phyloP scores from a whole-genome alignment of 1,140 invertebrate species.

The Tetramorium simillimum region DNA sequence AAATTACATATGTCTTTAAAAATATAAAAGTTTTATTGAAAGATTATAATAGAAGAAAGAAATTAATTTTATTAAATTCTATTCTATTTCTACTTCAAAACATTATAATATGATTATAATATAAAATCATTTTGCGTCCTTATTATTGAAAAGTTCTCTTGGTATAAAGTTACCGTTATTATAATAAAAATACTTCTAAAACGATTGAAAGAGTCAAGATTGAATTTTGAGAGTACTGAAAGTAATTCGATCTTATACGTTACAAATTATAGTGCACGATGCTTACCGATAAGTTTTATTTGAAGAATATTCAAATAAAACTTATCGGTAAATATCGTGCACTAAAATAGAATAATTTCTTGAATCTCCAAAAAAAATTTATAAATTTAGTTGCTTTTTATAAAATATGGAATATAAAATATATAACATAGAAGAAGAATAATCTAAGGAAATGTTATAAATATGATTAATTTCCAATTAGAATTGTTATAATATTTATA shows the following conservation, averaged over 20 bases:
- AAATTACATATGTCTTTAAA: neutral
- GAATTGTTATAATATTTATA: no score
- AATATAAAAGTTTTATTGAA: neutral
- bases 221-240: constrained; percentile 4
- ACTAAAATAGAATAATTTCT: neutral
- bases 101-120: neutral
- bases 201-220: constrained; percentile 6
- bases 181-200: no score
- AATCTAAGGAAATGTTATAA: neutral
- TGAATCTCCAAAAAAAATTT: neutral
- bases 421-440: neutral
- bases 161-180: neutral
- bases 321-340: constrained; percentile 15
- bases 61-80: neutral
- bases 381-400: neutral
- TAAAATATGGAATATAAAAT: constrained; percentile 1
- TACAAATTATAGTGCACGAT: no score
- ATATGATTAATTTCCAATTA: no score
- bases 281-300: no score
- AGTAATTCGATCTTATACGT: neutral
- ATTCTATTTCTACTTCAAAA: neutral
- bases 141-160: neutral
- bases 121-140: neutral
- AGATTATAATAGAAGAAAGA: neutral
- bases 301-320: neutral